A percentile compares a stretch with the other conserved stretches of the same genome.
phyloP scores from a whole-genome alignment of 2,113 vertebrate genomes.

The Antechinus stuartii region DNA sequence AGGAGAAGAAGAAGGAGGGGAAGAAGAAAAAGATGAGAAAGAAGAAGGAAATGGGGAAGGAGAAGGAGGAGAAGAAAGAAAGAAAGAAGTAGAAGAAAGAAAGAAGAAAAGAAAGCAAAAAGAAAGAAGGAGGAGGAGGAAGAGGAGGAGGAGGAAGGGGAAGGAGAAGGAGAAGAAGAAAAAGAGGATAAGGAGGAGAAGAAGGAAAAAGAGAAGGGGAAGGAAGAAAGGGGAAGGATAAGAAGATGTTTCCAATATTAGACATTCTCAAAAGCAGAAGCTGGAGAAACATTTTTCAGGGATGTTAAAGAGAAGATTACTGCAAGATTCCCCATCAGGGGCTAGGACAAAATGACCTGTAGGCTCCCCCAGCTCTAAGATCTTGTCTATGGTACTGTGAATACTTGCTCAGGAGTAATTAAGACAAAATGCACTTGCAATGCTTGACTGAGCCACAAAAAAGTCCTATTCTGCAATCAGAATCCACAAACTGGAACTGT shows the following conservation, averaged over 20 bases:
- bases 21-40: too few species aligned
- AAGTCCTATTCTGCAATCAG: slow-evolving; percentile 33
- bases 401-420: not conserved
- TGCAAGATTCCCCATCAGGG: not conserved
- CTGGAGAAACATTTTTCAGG: not conserved
- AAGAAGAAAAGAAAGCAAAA: too few species aligned
- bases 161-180: too few species aligned
- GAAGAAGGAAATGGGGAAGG: not conserved
- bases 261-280: not conserved
- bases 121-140: too few species aligned
- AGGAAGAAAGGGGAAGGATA: not conserved
- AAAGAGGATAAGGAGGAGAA: too few species aligned
- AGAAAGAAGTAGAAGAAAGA: too few species aligned
- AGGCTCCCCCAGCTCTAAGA: not conserved
- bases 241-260: not conserved
- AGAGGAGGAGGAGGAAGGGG: too few species aligned
- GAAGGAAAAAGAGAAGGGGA: not conserved
- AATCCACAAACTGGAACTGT: slow-evolving; percentile 53
- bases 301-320: not conserved
- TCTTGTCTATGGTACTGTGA: not conserved
- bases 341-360: not conserved
- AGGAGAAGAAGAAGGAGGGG: too few species aligned
- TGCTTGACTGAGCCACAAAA: slow-evolving; percentile 51
- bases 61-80: not conserved
- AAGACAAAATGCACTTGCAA: not conserved